A percentile compares a stretch with the other conserved stretches of the same genome.
phyloP scores from a whole-genome alignment of 2,888 invertebrate genomes.

The Cheilosia variabilis region DNA sequence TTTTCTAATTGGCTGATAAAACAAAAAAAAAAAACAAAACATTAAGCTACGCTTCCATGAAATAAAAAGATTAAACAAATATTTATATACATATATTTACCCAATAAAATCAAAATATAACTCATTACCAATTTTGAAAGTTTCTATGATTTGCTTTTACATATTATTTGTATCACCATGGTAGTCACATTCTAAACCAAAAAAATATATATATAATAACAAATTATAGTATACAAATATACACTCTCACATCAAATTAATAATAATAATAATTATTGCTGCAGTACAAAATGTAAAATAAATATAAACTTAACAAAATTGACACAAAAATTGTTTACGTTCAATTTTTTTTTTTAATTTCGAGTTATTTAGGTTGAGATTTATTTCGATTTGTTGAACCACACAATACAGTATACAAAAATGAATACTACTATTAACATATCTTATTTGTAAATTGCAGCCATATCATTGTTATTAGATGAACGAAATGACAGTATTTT shows the following conservation, averaged over 20 bases:
- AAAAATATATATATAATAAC: slow-evolving; percentile 50
- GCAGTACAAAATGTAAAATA: slow-evolving; percentile 72
- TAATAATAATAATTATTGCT: slow-evolving; percentile 49
- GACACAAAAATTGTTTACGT: not conserved
- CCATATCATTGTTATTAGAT: slow-evolving; percentile 76
- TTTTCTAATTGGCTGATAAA: slow-evolving; percentile 63
- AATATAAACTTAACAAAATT: slow-evolving; percentile 22
- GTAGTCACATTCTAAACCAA: slow-evolving; percentile 53
- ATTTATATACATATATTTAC: slow-evolving; percentile 73
- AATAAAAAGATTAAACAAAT: slow-evolving; percentile 63
- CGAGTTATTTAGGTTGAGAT: not conserved
- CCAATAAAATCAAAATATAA: slow-evolving; percentile 36
- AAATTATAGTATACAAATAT: slow-evolving; percentile 58
- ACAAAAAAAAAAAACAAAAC: slow-evolving; percentile 32
- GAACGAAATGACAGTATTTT: slow-evolving; percentile 40
- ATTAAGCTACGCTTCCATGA: slow-evolving; percentile 74
- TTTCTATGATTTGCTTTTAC: slow-evolving; percentile 50
- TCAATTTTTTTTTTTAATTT: slow-evolving; percentile 9
- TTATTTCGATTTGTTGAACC: slow-evolving; percentile 18
- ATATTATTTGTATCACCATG: slow-evolving; percentile 39
- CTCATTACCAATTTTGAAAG: slow-evolving; percentile 35
- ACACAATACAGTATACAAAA: slow-evolving; percentile 62
- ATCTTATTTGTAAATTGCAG: slow-evolving; percentile 75
- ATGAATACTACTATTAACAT: slow-evolving; percentile 67
- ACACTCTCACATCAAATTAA: slow-evolving; percentile 62